These are phyloP conservation scores for Coendou prehensilis DNA, from an alignment of 2,797 vertebrate species.

Conservation along the genomic window DNA sequence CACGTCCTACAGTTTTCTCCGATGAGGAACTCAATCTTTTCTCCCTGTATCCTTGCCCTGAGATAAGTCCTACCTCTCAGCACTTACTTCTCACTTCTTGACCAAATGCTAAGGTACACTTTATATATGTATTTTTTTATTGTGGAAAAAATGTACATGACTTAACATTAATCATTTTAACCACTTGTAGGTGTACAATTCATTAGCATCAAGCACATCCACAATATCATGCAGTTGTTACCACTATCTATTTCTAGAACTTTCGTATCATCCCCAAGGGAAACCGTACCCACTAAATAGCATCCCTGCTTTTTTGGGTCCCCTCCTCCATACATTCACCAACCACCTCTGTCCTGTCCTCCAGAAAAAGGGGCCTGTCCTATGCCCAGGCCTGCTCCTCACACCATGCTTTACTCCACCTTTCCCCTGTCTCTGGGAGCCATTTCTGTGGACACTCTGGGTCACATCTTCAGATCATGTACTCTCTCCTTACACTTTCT, in stretches of 20 bases:
- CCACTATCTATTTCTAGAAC: neutral
- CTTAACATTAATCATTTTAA: neutral
- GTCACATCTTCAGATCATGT: neutral
- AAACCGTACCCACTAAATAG: neutral
- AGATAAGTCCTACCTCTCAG: neutral
- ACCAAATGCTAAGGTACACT: neutral
- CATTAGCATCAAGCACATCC: neutral
- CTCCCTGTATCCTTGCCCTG: accelerated
- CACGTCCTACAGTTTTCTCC: accelerated
- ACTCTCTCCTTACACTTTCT: too few species aligned
- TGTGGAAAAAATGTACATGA: neutral
- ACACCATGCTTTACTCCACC: neutral
- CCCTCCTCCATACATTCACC: neutral
- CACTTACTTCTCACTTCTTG: neutral
- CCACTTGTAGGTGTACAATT: neutral
- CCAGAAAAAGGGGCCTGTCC: neutral
- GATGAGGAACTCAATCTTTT: neutral
- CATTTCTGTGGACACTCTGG: neutral
- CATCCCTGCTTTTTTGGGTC: neutral
- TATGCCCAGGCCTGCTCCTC: neutral
- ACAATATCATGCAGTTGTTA: neutral
- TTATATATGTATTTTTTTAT: neutral
- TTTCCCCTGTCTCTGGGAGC: neutral
- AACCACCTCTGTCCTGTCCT: neutral
- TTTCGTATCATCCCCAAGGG: neutral